Conservation (phyloP, 2,888 invertebrate genomes). For the Empis livida region DNA sequence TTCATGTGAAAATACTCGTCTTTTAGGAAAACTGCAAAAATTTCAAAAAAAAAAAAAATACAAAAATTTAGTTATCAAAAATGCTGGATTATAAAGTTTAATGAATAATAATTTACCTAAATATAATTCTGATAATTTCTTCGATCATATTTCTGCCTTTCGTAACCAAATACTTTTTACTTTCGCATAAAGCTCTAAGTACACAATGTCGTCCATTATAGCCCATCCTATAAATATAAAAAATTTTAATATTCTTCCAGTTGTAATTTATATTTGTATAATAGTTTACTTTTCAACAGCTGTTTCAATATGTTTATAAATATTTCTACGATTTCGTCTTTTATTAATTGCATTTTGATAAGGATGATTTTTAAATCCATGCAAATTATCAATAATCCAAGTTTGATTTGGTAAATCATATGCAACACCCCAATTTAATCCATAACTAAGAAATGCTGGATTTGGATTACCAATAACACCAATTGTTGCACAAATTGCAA, state of each 20-base stretch:
- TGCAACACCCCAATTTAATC: slow-evolving; percentile 56
- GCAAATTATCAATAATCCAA: slow-evolving; percentile 33
- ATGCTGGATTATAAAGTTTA: not conserved
- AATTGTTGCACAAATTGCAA: slow-evolving; percentile 49
- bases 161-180: slow-evolving; percentile 50
- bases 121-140: slow-evolving; percentile 55
- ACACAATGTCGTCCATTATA: slow-evolving; percentile 61
- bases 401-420: slow-evolving; percentile 48
- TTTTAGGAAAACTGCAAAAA: slow-evolving; percentile 51
- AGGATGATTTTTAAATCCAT: slow-evolving; percentile 19
- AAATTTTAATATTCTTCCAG: not conserved
- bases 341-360: slow-evolving; percentile 35
- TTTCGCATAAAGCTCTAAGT: slow-evolving; percentile 59
- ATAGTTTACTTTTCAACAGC: slow-evolving; percentile 56
- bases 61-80: not conserved
- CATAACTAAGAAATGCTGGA: slow-evolving; percentile 46
- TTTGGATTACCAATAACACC: slow-evolving; percentile 44
- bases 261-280: not conserved
- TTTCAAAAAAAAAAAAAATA: not conserved
- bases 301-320: slow-evolving; percentile 28
- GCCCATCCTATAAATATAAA: slow-evolving; percentile 51
- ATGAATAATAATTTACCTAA: slow-evolving; percentile 43
- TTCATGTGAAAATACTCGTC: slow-evolving; percentile 48
- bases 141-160: slow-evolving; percentile 51
- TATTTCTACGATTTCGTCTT: slow-evolving; percentile 32